These are phyloP conservation scores for Atethmia centrago DNA, from an alignment of 2,888 invertebrate species.

Conservation along the genomic window DNA sequence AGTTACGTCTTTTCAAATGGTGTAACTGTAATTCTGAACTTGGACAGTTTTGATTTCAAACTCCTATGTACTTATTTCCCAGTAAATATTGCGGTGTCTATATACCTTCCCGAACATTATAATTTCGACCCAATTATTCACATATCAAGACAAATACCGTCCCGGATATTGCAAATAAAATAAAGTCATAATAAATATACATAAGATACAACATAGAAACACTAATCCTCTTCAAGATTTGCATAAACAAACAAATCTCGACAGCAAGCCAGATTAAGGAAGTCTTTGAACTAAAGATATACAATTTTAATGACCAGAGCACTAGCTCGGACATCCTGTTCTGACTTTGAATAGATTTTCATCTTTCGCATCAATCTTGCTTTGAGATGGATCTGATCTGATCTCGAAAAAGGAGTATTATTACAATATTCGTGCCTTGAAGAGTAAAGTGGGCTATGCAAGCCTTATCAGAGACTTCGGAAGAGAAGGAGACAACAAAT, in stretches of 20 bases:
- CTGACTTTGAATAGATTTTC: constrained; percentile 24
- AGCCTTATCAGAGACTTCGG: neutral
- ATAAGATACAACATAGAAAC: neutral
- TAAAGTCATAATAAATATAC: neutral
- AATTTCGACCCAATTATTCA: neutral
- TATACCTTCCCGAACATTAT: too few species aligned
- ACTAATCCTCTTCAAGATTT: constrained; percentile 30
- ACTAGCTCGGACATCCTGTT: constrained; percentile 43
- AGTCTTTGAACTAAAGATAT: constrained; percentile 51
- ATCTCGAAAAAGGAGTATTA: constrained; percentile 21
- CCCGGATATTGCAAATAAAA: constrained; percentile 23
- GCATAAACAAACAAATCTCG: constrained; percentile 31
- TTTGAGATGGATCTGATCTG: constrained; percentile 32
- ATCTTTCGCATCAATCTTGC: constrained; percentile 31
- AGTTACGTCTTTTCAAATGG: neutral
- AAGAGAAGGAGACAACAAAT: neutral
- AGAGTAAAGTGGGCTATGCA: neutral
- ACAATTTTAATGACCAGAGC: constrained; percentile 47
- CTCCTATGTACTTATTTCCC: neutral
- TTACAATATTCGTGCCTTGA: neutral
- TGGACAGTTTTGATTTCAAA: neutral
- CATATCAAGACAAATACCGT: neutral
- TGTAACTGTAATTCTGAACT: neutral
- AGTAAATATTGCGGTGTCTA: neutral
- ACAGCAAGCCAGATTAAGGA: constrained; percentile 37